Evolutionary conservation across 1,140 invertebrate genomes (phyloP).

Genomic region (Tetragnatha versicolor): DNA sequence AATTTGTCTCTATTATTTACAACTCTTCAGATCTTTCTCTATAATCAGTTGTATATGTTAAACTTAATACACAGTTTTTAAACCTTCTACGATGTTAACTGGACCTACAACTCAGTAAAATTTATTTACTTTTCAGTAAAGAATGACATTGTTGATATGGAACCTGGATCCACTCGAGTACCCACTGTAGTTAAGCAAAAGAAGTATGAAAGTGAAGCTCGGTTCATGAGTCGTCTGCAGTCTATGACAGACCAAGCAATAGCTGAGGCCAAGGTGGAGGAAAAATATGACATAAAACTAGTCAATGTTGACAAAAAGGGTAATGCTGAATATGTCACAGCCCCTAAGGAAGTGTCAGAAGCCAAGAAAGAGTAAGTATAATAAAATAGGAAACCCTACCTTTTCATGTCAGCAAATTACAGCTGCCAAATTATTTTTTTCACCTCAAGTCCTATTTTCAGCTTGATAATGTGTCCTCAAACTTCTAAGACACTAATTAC

Average conservation of each 20-base stretch:
- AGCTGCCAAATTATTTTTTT: too few species aligned
- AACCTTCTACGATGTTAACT: not conserved
- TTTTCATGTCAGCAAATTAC: not conserved
- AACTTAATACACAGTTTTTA: not conserved
- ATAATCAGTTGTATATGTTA: not conserved
- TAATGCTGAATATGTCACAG: conserved; percentile 17
- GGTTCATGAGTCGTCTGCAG: conserved; percentile 48
- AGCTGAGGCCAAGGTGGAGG: conserved; percentile 50
- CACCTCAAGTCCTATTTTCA: too few species aligned
- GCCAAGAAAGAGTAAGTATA: conserved; percentile 17
- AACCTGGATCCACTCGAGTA: not conserved
- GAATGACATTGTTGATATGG: conserved; percentile 21
- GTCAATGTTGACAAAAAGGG: conserved; percentile 36
- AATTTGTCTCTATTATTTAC: not conserved
- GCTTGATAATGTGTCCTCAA: too few species aligned
- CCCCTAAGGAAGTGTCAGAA: not conserved
- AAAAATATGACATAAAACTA: conserved; percentile 52
- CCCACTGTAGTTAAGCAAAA: conserved; percentile 37
- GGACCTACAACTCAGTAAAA: not conserved
- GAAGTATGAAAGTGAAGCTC: conserved; percentile 40
- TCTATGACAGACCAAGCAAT: conserved; percentile 19
- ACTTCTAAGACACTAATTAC: too few species aligned
- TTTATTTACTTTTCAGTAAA: not conserved
- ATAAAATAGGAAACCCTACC: not conserved
- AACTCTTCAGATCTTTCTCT: not conserved